Percentiles rank a stretch among this genome's conserved stretches.
Evolutionary conservation across 2,797 vertebrate genomes (phyloP).

Genomic region (Sylvia borin): DNA sequence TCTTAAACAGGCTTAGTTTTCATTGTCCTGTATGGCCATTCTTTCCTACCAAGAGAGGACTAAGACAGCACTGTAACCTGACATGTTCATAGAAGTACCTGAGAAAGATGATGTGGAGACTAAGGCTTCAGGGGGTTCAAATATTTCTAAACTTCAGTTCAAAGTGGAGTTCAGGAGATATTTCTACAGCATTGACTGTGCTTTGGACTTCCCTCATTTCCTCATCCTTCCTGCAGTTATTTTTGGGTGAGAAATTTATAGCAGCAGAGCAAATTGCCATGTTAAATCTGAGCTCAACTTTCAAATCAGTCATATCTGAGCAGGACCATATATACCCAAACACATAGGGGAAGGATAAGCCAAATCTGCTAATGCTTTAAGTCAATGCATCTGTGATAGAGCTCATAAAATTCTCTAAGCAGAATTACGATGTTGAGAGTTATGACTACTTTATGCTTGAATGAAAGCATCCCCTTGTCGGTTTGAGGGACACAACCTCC

Average conservation of each 20-base stretch:
- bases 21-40: neutral
- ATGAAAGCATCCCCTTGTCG: neutral
- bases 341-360: slow-evolving; percentile 12
- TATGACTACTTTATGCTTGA: slow-evolving; percentile 20
- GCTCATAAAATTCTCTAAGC: slow-evolving; percentile 35
- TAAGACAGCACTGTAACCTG: neutral
- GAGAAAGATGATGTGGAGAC: neutral
- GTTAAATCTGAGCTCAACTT: slow-evolving; percentile 31
- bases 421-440: neutral
- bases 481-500: slow-evolving; percentile 31
- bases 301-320: neutral
- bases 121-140: neutral
- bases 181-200: neutral
- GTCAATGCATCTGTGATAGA: slow-evolving; percentile 22
- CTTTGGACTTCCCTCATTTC: neutral
- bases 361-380: slow-evolving; percentile 17
- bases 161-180: neutral
- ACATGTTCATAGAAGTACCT: neutral
- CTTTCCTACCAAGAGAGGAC: neutral
- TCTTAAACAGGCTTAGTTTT: neutral
- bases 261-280: neutral
- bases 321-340: neutral
- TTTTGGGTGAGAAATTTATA: slow-evolving; percentile 10
- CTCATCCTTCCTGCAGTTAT: neutral
- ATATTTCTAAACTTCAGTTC: neutral